Conservation (phyloP, 2,888 invertebrate genomes). For the Lasioglossum figueresi region DNA sequence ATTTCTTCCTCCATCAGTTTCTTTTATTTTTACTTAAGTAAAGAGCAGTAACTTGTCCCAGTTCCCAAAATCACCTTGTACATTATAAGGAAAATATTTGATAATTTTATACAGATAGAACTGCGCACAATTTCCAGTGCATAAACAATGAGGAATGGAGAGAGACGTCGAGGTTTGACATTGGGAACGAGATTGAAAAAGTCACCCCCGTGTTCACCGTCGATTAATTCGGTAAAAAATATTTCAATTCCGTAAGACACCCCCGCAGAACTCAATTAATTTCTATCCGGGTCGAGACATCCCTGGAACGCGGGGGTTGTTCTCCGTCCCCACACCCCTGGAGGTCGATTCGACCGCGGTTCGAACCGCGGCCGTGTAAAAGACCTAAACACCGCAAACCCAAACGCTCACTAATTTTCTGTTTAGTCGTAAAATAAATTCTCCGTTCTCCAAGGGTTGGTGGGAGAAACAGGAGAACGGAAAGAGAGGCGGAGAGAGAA, state of each 20-base stretch:
- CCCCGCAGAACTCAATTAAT: conserved; percentile 70
- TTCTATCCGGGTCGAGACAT: conserved; percentile 60
- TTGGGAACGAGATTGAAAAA: neutral
- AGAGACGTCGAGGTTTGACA: neutral
- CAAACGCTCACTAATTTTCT: conserved; percentile 83
- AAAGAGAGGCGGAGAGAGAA: neutral
- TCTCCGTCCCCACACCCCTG: conserved; percentile 12
- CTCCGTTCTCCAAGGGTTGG: conserved; percentile 47
- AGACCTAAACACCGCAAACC: conserved; percentile 80
- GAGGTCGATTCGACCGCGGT: conserved; percentile 44
- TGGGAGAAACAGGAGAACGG: neutral
- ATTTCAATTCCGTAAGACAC: conserved; percentile 51
- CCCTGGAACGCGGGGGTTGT: conserved; percentile 27
- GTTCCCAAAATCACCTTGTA: too few relatives aligned
- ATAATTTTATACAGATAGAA: neutral
- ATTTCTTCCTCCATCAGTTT: too few relatives aligned
- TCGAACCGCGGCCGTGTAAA: conserved; percentile 57
- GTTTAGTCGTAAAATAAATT: conserved; percentile 84
- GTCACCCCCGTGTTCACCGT: neutral
- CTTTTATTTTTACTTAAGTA: too few relatives aligned
- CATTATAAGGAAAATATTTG: neutral
- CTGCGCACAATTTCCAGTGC: neutral
- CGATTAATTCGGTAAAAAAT: conserved; percentile 30
- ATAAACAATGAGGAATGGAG: neutral
- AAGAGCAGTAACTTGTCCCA: too few relatives aligned